phyloP scores from a whole-genome alignment of 2,113 vertebrate species.

The Strix aluco region DNA sequence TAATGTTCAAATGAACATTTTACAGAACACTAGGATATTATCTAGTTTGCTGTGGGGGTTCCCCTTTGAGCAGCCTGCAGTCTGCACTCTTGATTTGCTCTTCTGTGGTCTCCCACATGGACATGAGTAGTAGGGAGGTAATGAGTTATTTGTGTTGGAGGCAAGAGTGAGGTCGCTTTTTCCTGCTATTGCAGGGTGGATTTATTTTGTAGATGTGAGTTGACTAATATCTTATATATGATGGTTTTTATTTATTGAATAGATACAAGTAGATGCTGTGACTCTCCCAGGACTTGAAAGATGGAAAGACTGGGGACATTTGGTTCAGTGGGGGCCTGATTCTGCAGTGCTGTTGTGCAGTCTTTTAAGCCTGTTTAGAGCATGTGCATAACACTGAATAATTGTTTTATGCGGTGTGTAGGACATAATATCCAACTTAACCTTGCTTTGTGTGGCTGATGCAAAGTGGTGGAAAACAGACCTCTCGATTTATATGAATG shows the following conservation, averaged over 20 bases:
- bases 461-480: background rate
- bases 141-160: background rate
- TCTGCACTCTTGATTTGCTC: rapidly evolving
- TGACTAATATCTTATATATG: background rate
- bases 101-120: rapidly evolving
- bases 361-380: background rate
- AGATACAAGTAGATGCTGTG: background rate
- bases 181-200: background rate
- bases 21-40: too few species aligned
- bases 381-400: background rate
- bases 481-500: too few species aligned
- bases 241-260: background rate
- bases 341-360: background rate
- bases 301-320: background rate
- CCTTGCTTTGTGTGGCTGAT: background rate
- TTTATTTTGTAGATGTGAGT: background rate
- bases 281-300: background rate
- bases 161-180: background rate
- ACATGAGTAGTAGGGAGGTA: background rate
- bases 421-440: background rate
- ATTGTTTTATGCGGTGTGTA: background rate
- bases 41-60: background rate
- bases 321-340: background rate
- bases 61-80: background rate
- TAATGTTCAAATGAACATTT: too few species aligned